Conservation (phyloP, 2,888 invertebrate species). For the Romanomermis culicivorax region DNA sequence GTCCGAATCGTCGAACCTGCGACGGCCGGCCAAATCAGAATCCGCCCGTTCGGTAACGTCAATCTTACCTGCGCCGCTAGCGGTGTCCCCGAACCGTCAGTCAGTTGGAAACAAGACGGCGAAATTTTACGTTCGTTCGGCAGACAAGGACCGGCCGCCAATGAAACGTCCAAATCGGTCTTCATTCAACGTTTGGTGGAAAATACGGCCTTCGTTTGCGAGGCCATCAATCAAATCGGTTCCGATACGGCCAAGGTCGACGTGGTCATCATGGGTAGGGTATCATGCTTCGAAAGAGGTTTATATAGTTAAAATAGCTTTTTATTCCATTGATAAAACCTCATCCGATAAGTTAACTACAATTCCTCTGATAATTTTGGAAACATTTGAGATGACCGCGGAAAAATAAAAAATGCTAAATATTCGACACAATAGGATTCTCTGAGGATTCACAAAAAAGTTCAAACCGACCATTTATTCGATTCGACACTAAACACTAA, state of each 20-base stretch:
- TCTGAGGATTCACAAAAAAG: no score
- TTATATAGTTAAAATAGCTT: no score
- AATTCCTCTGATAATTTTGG: no score
- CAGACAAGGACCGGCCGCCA: not conserved
- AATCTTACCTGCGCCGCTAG: slow-evolving; percentile 19
- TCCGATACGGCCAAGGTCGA: not conserved
- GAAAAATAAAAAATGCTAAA: no score
- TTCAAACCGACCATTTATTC: no score
- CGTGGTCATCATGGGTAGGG: not conserved
- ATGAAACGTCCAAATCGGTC: not conserved
- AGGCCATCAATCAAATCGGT: not conserved
- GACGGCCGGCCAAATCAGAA: slow-evolving; percentile 13
- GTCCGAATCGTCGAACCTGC: not conserved
- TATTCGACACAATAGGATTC: no score
- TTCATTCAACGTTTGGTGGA: not conserved
- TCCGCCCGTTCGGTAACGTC: slow-evolving; percentile 19
- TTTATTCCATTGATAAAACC: no score
- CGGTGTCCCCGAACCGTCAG: slow-evolving; percentile 17
- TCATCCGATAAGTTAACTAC: no score
- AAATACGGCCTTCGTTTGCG: not conserved
- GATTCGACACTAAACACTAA: no score
- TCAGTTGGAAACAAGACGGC: slow-evolving; percentile 8
- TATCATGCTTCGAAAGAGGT: no score
- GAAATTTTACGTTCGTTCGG: not conserved
- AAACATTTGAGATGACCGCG: no score